Evolutionary conservation across 53 echinoderm and acorn worm genomes (phyloP).

Genomic region (Hippasteria phrygiana): DNA sequence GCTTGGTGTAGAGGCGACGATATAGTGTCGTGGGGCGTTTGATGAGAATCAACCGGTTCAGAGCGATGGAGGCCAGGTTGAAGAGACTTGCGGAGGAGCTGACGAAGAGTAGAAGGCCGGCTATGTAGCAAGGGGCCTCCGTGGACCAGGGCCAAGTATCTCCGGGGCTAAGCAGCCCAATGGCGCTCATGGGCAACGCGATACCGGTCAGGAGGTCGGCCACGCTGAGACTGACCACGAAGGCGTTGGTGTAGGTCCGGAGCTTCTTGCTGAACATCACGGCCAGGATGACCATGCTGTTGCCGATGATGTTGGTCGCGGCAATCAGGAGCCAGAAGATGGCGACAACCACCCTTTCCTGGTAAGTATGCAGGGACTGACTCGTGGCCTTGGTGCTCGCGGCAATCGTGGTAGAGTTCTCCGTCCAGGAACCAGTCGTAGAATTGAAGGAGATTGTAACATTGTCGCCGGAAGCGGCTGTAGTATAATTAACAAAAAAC

Average conservation of each 20-base stretch:
- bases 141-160: constrained; percentile 66
- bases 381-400: background rate
- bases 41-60: constrained; percentile 71
- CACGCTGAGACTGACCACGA: constrained; percentile 75
- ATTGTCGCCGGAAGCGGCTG: background rate
- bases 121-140: constrained; percentile 57
- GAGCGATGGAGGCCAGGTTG: constrained; percentile 72
- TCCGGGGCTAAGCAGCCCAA: constrained; percentile 55
- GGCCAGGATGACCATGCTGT: constrained; percentile 69
- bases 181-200: constrained; percentile 43
- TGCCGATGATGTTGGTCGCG: constrained; percentile 68
- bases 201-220: constrained; percentile 72
- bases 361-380: constrained; percentile 42
- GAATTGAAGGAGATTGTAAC: background rate
- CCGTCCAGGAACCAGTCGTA: constrained; percentile 1
- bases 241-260: constrained; percentile 74
- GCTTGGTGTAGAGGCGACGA: constrained; percentile 38
- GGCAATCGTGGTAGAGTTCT: background rate
- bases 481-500: background rate
- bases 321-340: constrained; percentile 44
- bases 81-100: constrained; percentile 64
- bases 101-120: constrained; percentile 46
- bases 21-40: constrained; percentile 50
- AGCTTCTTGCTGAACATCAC: constrained; percentile 69
- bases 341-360: constrained; percentile 56